Conservation (phyloP, 1,140 invertebrate species). For the Meloidogyne floridensis region DNA sequence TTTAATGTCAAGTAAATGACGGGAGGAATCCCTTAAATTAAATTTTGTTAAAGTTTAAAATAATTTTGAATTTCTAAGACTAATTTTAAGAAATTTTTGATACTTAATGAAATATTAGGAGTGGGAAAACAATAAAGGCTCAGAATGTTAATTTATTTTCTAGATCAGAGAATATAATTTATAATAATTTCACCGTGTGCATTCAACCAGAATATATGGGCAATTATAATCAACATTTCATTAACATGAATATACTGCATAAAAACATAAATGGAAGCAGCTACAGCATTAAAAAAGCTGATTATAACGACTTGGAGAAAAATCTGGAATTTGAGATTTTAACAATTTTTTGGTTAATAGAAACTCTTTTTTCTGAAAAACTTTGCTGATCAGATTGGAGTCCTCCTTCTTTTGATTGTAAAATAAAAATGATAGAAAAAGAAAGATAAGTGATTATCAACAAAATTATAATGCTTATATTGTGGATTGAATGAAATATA, state of each 20-base stretch:
- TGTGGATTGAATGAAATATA: not conserved
- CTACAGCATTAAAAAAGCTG: slow-evolving; percentile 28
- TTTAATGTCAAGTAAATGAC: no score
- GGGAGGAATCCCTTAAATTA: not conserved
- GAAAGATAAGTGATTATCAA: not conserved
- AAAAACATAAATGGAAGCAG: slow-evolving; percentile 29
- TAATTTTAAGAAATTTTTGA: no score
- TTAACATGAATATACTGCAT: slow-evolving; percentile 28
- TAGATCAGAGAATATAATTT: no score
- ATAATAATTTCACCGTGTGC: slow-evolving; percentile 20
- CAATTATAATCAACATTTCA: slow-evolving; percentile 32
- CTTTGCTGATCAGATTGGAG: not conserved
- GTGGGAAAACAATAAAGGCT: no score
- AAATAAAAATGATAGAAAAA: not conserved
- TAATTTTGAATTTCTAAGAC: no score
- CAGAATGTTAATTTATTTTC: no score
- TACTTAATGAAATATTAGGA: no score
- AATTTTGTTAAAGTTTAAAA: not conserved
- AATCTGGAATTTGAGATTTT: slow-evolving; percentile 4
- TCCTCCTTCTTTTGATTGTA: not conserved
- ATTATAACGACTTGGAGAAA: slow-evolving; percentile 35
- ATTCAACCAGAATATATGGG: slow-evolving; percentile 14
- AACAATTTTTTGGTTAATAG: no score
- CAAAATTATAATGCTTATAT: not conserved
- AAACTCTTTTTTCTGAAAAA: not conserved